Conservation (phyloP, 92 coral and sea anemone genomes). For the Scolanthus callimorphus region DNA sequence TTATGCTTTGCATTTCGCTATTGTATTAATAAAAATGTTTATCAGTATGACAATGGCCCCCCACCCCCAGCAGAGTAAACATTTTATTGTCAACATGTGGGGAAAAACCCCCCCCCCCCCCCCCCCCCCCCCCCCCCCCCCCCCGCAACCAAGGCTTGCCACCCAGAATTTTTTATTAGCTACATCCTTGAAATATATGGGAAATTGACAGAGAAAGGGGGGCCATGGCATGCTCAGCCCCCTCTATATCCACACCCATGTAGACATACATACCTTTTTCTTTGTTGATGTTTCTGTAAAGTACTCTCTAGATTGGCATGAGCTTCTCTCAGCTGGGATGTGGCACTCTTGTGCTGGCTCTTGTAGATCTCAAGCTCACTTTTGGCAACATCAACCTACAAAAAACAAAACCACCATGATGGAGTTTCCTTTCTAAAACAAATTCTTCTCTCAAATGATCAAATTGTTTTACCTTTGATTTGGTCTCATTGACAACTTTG, state of each 20-base stretch:
- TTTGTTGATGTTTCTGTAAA: constrained; percentile 60
- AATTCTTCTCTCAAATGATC: neutral
- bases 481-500: constrained; percentile 91
- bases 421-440: neutral
- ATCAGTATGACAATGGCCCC: too few species aligned
- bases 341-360: constrained; percentile 77
- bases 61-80: too few species aligned
- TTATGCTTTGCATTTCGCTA: constrained; percentile 79
- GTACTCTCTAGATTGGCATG: constrained; percentile 74
- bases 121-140: too few species aligned
- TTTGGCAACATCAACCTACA: constrained; percentile 92
- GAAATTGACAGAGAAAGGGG: too few species aligned
- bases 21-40: too few species aligned
- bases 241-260: too few species aligned
- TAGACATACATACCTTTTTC: constrained; percentile 79
- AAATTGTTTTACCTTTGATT: constrained; percentile 74
- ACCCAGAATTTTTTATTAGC: neutral
- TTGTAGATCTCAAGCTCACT: constrained; percentile 91
- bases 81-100: too few species aligned
- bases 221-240: too few species aligned
- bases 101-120: too few species aligned
- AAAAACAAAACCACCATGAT: neutral
- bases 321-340: constrained; percentile 71
- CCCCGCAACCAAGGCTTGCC: too few species aligned
- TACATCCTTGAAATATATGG: neutral